These are phyloP conservation scores for Carabus problematicus DNA, from an alignment of 2,888 invertebrate genomes.

Conservation along the genomic window DNA sequence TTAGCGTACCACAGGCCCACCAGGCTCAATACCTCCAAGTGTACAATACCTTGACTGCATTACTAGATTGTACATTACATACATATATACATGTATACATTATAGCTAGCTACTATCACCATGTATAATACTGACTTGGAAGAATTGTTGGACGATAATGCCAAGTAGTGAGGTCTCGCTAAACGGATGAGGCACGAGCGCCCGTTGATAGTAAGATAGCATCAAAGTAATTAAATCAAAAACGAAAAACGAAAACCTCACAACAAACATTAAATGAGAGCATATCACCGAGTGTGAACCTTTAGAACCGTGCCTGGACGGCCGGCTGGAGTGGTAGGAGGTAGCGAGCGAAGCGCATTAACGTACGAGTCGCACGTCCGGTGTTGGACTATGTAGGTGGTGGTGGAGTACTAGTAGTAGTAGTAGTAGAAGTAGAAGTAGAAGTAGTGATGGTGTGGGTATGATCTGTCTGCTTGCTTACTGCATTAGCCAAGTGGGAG, in stretches of 20 bases:
- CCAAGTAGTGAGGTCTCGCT: not conserved
- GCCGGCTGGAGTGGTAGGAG: not conserved
- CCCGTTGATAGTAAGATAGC: constrained; percentile 36
- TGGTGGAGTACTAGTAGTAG: not conserved
- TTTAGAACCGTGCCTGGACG: constrained; percentile 5
- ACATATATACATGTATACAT: too few relatives aligned
- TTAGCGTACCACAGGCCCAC: not conserved
- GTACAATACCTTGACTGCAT: not conserved
- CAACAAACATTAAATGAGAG: constrained; percentile 58
- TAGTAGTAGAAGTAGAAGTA: not conserved
- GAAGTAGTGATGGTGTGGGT: not conserved
- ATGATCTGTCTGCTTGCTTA: too few relatives aligned
- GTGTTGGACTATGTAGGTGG: too few relatives aligned
- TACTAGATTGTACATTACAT: too few relatives aligned
- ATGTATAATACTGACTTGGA: too few relatives aligned
- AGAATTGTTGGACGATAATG: too few relatives aligned
- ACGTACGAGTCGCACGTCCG: too few relatives aligned
- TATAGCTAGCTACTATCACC: too few relatives aligned
- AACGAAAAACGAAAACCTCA: constrained; percentile 59
- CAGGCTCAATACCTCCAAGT: not conserved
- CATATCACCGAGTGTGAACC: constrained; percentile 35
- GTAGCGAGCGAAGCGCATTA: too few relatives aligned
- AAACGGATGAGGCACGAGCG: constrained; percentile 5
- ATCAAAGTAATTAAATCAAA: constrained; percentile 42
- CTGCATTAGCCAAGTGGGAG: too few relatives aligned